These are phyloP conservation scores for Tarsius wallacei DNA, from an alignment of 2,797 vertebrate species.

Conservation along the genomic window DNA sequence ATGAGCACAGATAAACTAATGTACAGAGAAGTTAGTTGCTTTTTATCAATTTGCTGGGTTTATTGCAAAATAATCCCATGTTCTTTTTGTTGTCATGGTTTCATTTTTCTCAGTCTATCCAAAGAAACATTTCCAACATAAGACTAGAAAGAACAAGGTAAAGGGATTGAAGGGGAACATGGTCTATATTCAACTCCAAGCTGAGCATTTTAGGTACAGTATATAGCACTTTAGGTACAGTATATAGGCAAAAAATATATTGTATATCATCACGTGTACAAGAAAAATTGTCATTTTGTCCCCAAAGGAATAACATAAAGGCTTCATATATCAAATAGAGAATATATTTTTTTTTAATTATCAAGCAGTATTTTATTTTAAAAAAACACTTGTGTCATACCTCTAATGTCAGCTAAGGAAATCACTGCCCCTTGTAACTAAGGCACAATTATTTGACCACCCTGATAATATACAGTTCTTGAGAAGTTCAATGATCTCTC, in stretches of 20 bases:
- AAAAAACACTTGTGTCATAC: not conserved
- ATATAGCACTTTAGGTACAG: conserved; percentile 42
- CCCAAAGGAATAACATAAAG: not conserved
- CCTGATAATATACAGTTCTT: not conserved
- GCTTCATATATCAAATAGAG: not conserved
- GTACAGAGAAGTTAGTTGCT: not conserved
- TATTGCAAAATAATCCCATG: not conserved
- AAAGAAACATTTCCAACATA: not conserved
- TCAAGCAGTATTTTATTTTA: conserved; percentile 1
- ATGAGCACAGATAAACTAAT: not conserved
- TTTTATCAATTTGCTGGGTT: not conserved
- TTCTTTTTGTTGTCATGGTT: not conserved
- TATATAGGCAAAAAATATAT: conserved; percentile 6
- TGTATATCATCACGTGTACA: not conserved
- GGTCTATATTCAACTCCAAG: not conserved
- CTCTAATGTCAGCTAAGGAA: not conserved
- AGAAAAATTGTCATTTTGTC: not conserved
- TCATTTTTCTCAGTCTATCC: not conserved
- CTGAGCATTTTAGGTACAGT: conserved; percentile 7
- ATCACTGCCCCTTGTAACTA: not conserved
- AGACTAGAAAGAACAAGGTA: not conserved
- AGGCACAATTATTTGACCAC: not conserved
- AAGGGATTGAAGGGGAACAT: not conserved
- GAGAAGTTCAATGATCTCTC: not conserved
- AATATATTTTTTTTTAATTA: not conserved